These are phyloP conservation scores for Spongilla lacustris DNA, from an alignment of 37 sponge, comb jelly and placozoan genomes.

Conservation along the genomic window DNA sequence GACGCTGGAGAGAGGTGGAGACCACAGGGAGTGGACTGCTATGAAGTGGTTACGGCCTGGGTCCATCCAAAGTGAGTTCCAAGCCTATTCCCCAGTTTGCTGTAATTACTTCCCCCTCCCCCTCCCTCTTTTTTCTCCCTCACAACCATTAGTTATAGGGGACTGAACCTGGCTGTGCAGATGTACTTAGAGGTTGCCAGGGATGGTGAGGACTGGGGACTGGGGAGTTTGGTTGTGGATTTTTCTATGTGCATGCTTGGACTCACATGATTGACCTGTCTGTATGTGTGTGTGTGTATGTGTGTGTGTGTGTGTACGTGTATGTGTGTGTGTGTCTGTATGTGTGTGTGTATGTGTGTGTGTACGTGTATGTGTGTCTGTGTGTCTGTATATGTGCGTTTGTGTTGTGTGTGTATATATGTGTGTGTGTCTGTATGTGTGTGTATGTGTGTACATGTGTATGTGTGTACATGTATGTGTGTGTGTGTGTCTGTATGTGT, in stretches of 20 bases:
- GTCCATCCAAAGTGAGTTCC: conserved; percentile 70
- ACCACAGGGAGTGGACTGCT: conserved; percentile 18
- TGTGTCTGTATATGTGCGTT: neutral
- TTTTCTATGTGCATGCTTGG: no score
- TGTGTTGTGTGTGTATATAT: no score
- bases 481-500: no score
- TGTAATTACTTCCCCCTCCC: neutral
- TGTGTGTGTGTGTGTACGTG: no score
- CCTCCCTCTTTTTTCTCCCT: neutral
- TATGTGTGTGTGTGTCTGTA: neutral
- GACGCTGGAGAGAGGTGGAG: neutral
- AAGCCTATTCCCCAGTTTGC: neutral
- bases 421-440: no score
- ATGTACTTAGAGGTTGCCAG: conserved; percentile 49
- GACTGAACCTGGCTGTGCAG: conserved; percentile 49
- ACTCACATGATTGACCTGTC: no score
- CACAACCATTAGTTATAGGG: conserved; percentile 36
- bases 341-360: conserved; percentile 3
- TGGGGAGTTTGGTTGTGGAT: no score
- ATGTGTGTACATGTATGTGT: no score
- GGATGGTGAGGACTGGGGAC: conserved; percentile 24
- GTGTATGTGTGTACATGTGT: no score
- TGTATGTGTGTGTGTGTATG: no score
- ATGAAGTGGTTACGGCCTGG: conserved; percentile 80
- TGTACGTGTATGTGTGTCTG: neutral